Evolutionary conservation across 2,888 invertebrate genomes (phyloP), one percentile per base, ranked within the genome.

Genomic region (Folsomia candida): DNA sequence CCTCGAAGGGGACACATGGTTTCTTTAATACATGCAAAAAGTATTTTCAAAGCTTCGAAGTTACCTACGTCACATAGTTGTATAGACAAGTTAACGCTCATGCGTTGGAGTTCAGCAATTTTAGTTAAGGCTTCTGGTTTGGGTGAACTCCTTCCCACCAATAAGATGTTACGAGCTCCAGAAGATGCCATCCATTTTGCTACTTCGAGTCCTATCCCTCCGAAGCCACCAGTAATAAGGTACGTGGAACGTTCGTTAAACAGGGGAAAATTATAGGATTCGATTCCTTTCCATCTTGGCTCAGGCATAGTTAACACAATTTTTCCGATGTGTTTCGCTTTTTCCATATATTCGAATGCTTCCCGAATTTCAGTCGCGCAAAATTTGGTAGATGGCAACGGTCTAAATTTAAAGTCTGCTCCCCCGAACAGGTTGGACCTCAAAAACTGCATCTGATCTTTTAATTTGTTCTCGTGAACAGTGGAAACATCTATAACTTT

Each of bases 141-240:
- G 27, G 69, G 61, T 0, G 25, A 6, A 22, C 24, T 47, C 47
- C 70, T 51, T 20, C 68, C 70, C 3, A n/a, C 47, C 1, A 73
- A 37, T 1, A 61, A 4, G 4, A 66, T 47, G 22, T 64, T 18
- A 9, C 51, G 51, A 11, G 73, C 70, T 14, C 67, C 70, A 3
- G 22, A 59, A 3, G 6, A 26, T 6, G 24, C 61, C 68, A 70
- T 68, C 73, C 73, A 73, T 51, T 68, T 51, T 14, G 60, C 62
- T 28, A 73, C 70, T 60, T 64, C 68, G 6, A 64, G 54, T 1
- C 73, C 73, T 54, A 73, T 67, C 11, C 72, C 72, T 2, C 71
- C 71, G 27, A 71, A 29, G 6, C 72, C 72, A 14, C 72, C 72
- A 1, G 72, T 73, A 1, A 73, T 70, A 51, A 70, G 22, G 24